phyloP scores from a whole-genome alignment of 2,888 invertebrate species.

The Liopterus haemorrhoidalis region DNA sequence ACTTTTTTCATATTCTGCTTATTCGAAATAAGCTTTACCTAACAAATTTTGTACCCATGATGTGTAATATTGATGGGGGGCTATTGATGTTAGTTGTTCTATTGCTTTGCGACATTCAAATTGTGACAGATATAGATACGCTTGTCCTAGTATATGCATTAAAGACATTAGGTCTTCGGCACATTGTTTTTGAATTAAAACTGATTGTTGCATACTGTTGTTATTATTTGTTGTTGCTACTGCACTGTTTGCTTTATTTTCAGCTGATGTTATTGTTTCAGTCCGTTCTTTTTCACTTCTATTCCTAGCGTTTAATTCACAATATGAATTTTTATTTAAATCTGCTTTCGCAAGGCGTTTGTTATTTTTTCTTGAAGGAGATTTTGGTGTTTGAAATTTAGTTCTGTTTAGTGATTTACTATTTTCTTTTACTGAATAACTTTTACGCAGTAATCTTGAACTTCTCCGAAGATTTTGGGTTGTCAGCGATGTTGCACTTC shows the following conservation, averaged over 20 bases:
- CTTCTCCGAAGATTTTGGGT: slow-evolving; percentile 84
- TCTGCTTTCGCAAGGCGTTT: slow-evolving; percentile 70
- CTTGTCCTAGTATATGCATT: slow-evolving; percentile 76
- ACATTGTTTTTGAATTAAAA: slow-evolving; percentile 48
- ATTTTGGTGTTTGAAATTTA: slow-evolving; percentile 83
- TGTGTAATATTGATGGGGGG: slow-evolving; percentile 78
- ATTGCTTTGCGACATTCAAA: slow-evolving; percentile 82
- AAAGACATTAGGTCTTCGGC: slow-evolving; percentile 73
- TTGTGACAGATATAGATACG: slow-evolving; percentile 73
- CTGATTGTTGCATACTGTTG: slow-evolving; percentile 47
- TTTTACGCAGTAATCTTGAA: slow-evolving; percentile 77
- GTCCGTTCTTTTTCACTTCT: slow-evolving; percentile 55
- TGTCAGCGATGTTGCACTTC: no score
- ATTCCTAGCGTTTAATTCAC: slow-evolving; percentile 73
- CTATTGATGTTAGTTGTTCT: slow-evolving; percentile 70
- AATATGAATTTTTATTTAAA: slow-evolving; percentile 61
- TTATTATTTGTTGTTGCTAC: slow-evolving; percentile 37
- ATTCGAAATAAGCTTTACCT: slow-evolving; percentile 85
- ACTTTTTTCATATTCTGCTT: slow-evolving; percentile 82
- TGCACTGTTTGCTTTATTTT: slow-evolving; percentile 48
- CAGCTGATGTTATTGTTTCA: slow-evolving; percentile 60
- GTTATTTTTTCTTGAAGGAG: slow-evolving; percentile 85
- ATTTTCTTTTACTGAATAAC: slow-evolving; percentile 92
- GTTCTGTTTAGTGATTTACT: slow-evolving; percentile 85
- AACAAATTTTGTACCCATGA: slow-evolving; percentile 88